Evolutionary conservation across 2,888 invertebrate genomes (phyloP).

Genomic region (Drosophila emarginata): DNA sequence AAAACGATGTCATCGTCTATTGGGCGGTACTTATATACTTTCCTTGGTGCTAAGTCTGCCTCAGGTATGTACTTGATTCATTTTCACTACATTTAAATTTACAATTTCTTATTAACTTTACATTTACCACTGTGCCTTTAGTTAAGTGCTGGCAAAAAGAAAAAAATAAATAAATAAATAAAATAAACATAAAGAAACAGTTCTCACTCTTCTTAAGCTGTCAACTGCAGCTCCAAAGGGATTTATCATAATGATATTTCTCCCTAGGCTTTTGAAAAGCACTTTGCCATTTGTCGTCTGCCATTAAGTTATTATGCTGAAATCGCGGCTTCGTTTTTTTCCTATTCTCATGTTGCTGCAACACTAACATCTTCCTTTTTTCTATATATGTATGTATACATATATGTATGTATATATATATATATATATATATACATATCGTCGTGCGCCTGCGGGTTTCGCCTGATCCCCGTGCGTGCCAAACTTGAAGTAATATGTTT

Average conservation of each 20-base stretch:
- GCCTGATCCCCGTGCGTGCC: conserved; percentile 27
- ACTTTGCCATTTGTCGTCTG: conserved; percentile 53
- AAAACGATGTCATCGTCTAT: conserved; percentile 87
- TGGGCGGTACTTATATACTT: conserved; percentile 88
- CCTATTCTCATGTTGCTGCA: background rate
- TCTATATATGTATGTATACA: too few relatives aligned
- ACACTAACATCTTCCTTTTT: too few relatives aligned
- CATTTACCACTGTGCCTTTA: background rate
- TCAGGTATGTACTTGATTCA: conserved; percentile 85
- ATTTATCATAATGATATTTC: conserved; percentile 6
- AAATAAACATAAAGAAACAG: background rate
- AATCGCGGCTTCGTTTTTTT: background rate
- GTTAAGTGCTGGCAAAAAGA: background rate
- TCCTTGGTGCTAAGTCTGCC: conserved; percentile 90
- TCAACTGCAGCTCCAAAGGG: conserved; percentile 10
- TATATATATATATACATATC: background rate
- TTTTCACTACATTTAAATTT: too few relatives aligned
- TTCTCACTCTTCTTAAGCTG: conserved; percentile 6
- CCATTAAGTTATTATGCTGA: conserved; percentile 47
- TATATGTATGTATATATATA: too few relatives aligned
- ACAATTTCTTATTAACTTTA: background rate
- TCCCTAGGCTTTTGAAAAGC: conserved; percentile 12
- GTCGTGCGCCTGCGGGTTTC: background rate
- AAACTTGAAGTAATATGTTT: conserved; percentile 59
- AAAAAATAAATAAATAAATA: too few relatives aligned